Conservation (phyloP, 2,888 invertebrate genomes). For the Brachypterus glaber region DNA sequence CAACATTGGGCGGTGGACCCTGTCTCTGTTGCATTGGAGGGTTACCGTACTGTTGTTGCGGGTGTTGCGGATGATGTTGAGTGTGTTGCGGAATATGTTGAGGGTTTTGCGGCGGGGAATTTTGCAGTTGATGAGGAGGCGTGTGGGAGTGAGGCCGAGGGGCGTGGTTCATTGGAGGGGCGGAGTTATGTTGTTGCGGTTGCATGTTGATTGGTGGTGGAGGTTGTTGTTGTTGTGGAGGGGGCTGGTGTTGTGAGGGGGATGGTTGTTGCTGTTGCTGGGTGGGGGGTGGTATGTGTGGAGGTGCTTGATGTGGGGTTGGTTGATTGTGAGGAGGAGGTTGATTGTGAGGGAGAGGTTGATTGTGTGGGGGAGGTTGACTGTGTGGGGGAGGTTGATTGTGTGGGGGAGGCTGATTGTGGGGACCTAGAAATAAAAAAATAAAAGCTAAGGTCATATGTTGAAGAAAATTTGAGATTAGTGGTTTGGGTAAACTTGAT, state of each 20-base stretch:
- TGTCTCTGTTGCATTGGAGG: conserved; percentile 33
- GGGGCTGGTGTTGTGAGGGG: conserved; percentile 18
- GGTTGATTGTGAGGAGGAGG: conserved; percentile 4
- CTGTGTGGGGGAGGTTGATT: conserved; percentile 1
- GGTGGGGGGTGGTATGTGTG: conserved; percentile 7
- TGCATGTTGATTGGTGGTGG: conserved; percentile 13
- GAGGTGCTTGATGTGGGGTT: not conserved
- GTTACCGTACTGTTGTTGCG: conserved; percentile 32
- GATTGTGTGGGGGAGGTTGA: conserved; percentile 3
- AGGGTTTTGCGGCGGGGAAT: conserved; percentile 5
- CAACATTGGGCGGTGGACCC: conserved; percentile 28
- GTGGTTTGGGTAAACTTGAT: conserved; percentile 7
- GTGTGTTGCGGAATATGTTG: conserved; percentile 27
- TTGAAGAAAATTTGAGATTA: not conserved
- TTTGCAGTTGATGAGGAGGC: conserved; percentile 25
- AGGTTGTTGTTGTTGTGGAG: conserved; percentile 19
- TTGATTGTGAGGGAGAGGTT: not conserved
- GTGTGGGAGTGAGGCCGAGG: conserved; percentile 28
- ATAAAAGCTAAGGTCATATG: no score
- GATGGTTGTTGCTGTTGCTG: conserved; percentile 14
- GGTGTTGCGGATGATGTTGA: conserved; percentile 20
- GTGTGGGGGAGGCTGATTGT: conserved; percentile 2
- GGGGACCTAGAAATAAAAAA: no score
- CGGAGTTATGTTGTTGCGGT: conserved; percentile 24
- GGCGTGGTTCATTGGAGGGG: conserved; percentile 6